phyloP scores from a whole-genome alignment of 2,797 vertebrate species.

The Dipus sagitta region DNA sequence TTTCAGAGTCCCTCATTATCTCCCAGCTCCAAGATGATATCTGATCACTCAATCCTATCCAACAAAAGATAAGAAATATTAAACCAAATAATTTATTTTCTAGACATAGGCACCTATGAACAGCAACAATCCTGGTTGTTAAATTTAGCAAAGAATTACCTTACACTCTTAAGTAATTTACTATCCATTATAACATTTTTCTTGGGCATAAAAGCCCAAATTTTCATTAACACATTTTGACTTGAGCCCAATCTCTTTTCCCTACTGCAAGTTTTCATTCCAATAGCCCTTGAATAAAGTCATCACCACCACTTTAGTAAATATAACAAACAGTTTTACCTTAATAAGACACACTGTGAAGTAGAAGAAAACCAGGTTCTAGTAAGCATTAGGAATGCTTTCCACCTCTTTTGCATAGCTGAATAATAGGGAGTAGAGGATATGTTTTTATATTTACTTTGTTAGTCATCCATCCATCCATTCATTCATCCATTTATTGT shows the following conservation, averaged over 20 bases:
- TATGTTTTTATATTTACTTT: background rate
- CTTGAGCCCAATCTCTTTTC: background rate
- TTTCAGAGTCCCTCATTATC: background rate
- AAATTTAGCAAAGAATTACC: background rate
- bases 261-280: background rate
- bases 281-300: background rate
- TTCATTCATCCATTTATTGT: too few species aligned
- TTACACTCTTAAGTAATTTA: background rate
- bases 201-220: background rate
- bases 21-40: background rate
- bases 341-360: background rate
- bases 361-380: conserved; percentile 11
- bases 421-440: background rate
- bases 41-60: background rate
- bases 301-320: background rate
- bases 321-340: background rate
- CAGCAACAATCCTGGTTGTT: background rate
- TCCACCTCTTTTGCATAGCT: too few species aligned
- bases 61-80: too few species aligned
- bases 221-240: background rate
- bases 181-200: background rate
- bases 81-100: too few species aligned
- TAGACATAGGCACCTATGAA: too few species aligned
- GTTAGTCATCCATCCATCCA: too few species aligned
- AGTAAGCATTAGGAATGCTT: background rate